Evolutionary conservation across 2,113 vertebrate species (phyloP).

Genomic region (Oceanites oceanicus): DNA sequence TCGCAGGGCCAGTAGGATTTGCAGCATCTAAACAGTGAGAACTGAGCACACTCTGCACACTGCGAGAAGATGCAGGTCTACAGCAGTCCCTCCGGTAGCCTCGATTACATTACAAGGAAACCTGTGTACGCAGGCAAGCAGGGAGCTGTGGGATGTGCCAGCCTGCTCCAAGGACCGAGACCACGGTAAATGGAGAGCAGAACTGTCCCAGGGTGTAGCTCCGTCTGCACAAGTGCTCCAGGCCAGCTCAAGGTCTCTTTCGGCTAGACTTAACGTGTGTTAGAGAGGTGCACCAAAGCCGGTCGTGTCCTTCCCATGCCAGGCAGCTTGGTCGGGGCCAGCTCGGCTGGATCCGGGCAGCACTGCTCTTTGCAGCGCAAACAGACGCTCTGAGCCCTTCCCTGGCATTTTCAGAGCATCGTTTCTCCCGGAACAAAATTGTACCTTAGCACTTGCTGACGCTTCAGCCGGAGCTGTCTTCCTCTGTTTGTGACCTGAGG

Average conservation of each 20-base stretch:
- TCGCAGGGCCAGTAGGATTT: background rate
- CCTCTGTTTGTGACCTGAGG: background rate
- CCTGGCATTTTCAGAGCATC: background rate
- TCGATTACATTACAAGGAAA: background rate
- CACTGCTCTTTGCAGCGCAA: background rate
- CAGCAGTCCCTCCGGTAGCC: background rate
- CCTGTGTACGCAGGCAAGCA: background rate
- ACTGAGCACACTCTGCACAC: background rate
- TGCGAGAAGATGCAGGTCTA: background rate
- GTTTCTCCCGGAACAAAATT: background rate
- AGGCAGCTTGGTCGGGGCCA: background rate
- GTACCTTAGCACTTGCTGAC: background rate
- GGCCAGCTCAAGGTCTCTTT: background rate
- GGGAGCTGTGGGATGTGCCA: background rate
- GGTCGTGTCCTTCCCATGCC: rapidly evolving
- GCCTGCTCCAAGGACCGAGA: rapidly evolving
- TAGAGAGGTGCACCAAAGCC: background rate
- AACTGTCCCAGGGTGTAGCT: background rate
- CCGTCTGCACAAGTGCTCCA: background rate
- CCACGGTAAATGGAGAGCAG: background rate
- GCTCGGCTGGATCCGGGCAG: background rate
- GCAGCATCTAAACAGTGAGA: background rate
- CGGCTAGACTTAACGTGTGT: rapidly evolving
- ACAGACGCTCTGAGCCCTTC: background rate
- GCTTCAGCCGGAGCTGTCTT: background rate